Conservation (phyloP, 2,797 vertebrate genomes). For the Rhinogobio ventralis region DNA sequence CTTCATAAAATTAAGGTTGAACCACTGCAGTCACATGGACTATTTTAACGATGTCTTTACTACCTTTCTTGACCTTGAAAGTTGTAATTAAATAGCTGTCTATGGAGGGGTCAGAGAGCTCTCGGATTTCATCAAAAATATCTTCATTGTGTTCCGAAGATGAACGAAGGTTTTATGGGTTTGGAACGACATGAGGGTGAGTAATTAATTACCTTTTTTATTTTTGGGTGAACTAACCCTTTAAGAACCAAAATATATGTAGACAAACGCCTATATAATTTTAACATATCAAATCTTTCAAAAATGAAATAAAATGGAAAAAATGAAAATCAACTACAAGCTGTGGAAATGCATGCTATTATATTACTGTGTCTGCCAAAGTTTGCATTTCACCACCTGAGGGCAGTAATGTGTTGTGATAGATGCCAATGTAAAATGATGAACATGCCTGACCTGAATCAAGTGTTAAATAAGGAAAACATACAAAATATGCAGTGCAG, state of each 20-base stretch:
- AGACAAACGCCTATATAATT: background rate
- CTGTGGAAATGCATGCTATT: background rate
- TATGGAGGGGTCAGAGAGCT: too few species aligned
- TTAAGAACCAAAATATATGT: background rate
- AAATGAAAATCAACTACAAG: background rate
- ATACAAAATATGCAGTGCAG: background rate
- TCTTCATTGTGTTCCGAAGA: too few species aligned
- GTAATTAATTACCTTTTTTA: too few species aligned
- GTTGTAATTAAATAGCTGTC: too few species aligned
- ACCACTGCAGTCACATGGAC: too few species aligned
- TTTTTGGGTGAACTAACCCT: too few species aligned
- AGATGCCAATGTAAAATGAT: background rate
- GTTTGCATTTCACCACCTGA: conserved; percentile 17
- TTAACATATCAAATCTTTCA: background rate
- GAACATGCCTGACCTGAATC: background rate
- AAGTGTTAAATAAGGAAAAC: background rate
- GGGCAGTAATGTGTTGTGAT: conserved; percentile 40
- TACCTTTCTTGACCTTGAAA: too few species aligned
- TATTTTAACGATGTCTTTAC: too few species aligned
- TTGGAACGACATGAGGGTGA: too few species aligned
- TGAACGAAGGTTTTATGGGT: too few species aligned
- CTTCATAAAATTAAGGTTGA: too few species aligned
- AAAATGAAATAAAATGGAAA: background rate
- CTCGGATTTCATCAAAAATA: too few species aligned
- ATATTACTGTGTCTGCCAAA: background rate